These are phyloP conservation scores for Spinus olivaceus DNA, from an alignment of 2,797 vertebrate species.

Conservation along the genomic window DNA sequence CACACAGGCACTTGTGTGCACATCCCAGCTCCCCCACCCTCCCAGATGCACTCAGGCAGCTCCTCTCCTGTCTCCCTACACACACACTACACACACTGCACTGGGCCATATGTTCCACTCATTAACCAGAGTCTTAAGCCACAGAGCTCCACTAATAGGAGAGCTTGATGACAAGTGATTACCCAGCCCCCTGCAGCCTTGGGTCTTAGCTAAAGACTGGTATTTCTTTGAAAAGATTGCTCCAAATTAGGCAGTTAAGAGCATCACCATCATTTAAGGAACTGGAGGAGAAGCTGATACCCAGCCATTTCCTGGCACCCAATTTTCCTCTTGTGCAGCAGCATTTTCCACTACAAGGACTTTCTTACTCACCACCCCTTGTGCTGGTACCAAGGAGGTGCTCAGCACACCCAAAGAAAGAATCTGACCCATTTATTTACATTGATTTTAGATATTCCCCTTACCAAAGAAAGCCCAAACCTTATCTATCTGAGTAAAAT, in stretches of 20 bases:
- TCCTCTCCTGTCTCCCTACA: background rate
- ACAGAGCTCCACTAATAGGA: conserved; percentile 32
- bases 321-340: background rate
- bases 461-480: background rate
- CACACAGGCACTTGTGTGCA: background rate
- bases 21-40: background rate
- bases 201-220: conserved; percentile 32
- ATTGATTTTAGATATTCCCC: background rate
- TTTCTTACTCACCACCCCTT: background rate
- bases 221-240: conserved; percentile 59
- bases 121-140: conserved; percentile 29
- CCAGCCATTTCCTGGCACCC: background rate
- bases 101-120: conserved; percentile 16
- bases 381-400: background rate
- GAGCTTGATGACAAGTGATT: conserved; percentile 36
- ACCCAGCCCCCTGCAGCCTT: background rate
- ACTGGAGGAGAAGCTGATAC: background rate
- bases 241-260: conserved; percentile 41
- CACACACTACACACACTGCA: background rate
- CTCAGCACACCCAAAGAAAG: background rate
- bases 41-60: background rate
- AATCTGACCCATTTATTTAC: background rate
- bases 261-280: background rate
- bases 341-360: background rate
- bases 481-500: background rate